phyloP scores from a whole-genome alignment of 1,140 invertebrate species.

The Brachionus plicatilis region DNA sequence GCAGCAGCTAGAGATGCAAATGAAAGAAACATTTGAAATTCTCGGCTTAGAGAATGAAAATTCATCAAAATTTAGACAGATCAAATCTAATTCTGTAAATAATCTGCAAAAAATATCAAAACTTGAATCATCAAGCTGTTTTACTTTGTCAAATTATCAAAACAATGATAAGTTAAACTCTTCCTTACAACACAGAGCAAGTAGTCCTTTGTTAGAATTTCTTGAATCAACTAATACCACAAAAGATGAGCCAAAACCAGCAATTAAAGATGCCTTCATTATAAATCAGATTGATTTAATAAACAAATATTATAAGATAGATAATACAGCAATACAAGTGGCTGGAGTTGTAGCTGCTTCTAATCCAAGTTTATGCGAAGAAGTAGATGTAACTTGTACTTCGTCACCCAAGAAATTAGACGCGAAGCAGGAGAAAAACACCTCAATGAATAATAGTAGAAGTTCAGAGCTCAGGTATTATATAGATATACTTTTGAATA shows the following conservation, averaged over 20 bases:
- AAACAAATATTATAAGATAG: slow-evolving; percentile 28
- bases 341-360: not conserved
- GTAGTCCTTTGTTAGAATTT: not conserved
- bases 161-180: not conserved
- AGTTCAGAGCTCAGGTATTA: slow-evolving; percentile 13
- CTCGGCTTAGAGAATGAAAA: not conserved
- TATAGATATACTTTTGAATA: slow-evolving; percentile 13
- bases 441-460: slow-evolving; percentile 3
- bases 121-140: not conserved
- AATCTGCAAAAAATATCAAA: slow-evolving; percentile 19
- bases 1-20: not conserved
- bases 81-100: not conserved
- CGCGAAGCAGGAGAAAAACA: not conserved
- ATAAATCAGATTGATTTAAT: slow-evolving; percentile 39
- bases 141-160: not conserved
- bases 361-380: not conserved
- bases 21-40: slow-evolving; percentile 38
- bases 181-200: not conserved
- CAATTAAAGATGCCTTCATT: slow-evolving; percentile 36
- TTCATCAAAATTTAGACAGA: not conserved
- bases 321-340: not conserved
- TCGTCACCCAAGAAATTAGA: not conserved
- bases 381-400: not conserved
- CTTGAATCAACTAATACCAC: not conserved
- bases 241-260: not conserved